Conservation (phyloP, 1,140 invertebrate species). For the Ladona fulva region DNA sequence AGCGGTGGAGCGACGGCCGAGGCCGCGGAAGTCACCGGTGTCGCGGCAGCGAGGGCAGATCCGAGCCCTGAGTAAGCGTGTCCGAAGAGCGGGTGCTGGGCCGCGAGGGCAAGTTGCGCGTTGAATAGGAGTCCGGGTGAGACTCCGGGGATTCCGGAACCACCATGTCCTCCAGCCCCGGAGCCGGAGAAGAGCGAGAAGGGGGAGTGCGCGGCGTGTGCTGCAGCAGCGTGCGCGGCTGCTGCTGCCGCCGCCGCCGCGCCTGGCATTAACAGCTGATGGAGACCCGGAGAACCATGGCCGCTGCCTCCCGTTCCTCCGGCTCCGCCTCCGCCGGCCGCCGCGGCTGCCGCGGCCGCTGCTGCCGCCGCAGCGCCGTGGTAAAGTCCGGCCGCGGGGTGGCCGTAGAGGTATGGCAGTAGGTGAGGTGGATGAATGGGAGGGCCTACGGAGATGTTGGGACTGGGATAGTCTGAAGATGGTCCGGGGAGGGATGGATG, state of each 20-base stretch:
- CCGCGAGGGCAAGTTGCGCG: slow-evolving; percentile 66
- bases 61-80: slow-evolving; percentile 46
- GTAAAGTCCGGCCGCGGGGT: slow-evolving; percentile 72
- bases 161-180: not conserved
- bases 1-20: slow-evolving; percentile 36
- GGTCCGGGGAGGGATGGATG: slow-evolving; percentile 25
- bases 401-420: slow-evolving; percentile 80
- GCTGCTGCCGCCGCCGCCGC: slow-evolving; percentile 29
- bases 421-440: slow-evolving; percentile 74
- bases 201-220: slow-evolving; percentile 41
- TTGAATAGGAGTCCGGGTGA: slow-evolving; percentile 72
- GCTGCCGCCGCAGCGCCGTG: slow-evolving; percentile 41
- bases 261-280: slow-evolving; percentile 55
- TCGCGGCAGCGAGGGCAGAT: slow-evolving; percentile 37
- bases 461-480: slow-evolving; percentile 56
- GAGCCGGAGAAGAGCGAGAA: not conserved
- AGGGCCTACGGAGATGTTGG: slow-evolving; percentile 78
- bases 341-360: not conserved
- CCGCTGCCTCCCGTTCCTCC: not conserved
- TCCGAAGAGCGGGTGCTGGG: slow-evolving; percentile 65
- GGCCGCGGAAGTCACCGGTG: slow-evolving; percentile 37
- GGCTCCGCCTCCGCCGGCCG: not conserved
- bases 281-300: slow-evolving; percentile 28
- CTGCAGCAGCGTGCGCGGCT: slow-evolving; percentile 44
- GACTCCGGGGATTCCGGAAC: slow-evolving; percentile 33